A percentile compares a stretch with the other conserved stretches of the same genome.
Conservation (phyloP, 92 coral and sea anemone genomes). For the Epizoanthus stellaris region DNA sequence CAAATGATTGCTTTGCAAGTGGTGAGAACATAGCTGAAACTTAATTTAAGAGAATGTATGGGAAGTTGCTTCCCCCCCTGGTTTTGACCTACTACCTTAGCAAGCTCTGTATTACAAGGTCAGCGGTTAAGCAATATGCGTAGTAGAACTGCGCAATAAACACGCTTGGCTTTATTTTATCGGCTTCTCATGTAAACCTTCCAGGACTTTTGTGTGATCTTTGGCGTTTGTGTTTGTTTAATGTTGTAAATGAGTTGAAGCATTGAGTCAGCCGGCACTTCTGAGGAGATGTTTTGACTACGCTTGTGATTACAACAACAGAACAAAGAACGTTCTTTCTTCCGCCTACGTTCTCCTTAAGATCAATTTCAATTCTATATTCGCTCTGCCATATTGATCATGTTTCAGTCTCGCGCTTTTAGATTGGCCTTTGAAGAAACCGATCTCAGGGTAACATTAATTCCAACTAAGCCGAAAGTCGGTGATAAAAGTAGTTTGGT, state of each 20-base stretch:
- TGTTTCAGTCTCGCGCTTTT: neutral
- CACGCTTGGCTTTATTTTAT: neutral
- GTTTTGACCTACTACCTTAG: too few species aligned
- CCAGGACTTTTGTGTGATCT: neutral
- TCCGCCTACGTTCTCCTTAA: neutral
- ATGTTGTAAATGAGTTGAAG: neutral
- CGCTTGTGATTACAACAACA: neutral
- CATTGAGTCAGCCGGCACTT: neutral
- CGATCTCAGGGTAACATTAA: neutral
- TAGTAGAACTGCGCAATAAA: too few species aligned
- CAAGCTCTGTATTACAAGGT: too few species aligned
- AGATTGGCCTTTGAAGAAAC: neutral
- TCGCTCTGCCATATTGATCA: neutral
- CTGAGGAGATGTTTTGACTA: neutral
- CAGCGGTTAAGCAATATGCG: too few species aligned
- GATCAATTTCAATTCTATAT: neutral
- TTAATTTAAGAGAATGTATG: too few species aligned
- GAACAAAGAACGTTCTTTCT: neutral
- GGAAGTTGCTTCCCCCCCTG: too few species aligned
- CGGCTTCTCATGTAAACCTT: neutral
- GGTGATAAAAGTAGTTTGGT: neutral
- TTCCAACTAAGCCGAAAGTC: neutral
- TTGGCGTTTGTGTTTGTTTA: neutral
- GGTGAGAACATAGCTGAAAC: too few species aligned
- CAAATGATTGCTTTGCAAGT: too few species aligned